Evolutionary conservation across 2,797 vertebrate genomes (phyloP).

Genomic region (Huso huso): DNA sequence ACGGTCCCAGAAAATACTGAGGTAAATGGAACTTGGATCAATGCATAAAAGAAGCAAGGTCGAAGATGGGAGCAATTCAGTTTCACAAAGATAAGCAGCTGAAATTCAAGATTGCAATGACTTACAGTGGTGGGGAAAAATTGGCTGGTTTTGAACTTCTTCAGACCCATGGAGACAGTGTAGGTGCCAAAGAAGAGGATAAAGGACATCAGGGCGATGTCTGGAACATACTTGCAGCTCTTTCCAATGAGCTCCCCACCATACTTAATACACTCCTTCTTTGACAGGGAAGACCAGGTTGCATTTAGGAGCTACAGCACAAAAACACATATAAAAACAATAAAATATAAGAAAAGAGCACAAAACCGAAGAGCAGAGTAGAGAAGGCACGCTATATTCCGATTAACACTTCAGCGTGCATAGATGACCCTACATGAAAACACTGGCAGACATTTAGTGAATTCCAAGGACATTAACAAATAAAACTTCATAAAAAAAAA

Average conservation of each 20-base stretch:
- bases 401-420: too few species aligned
- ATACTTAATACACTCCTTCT: constrained; percentile 73
- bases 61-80: too few species aligned
- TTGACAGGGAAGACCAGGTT: constrained; percentile 75
- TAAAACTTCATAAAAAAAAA: not conserved
- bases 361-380: not conserved
- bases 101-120: constrained; percentile 14
- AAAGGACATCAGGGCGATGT: constrained; percentile 90
- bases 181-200: constrained; percentile 96
- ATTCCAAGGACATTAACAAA: not conserved
- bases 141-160: constrained; percentile 92
- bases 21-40: too few species aligned
- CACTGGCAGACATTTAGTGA: not conserved
- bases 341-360: not conserved
- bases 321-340: constrained; percentile 19
- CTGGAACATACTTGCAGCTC: constrained; percentile 77
- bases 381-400: too few species aligned
- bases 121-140: constrained; percentile 94
- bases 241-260: constrained; percentile 77
- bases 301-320: constrained; percentile 58
- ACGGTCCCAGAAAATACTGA: too few species aligned
- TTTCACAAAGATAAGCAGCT: too few species aligned
- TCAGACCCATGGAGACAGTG: constrained; percentile 89
- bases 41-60: too few species aligned
- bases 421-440: too few species aligned